Base-by-base conservation (phyloP, 1,140 invertebrate genomes). In the Leptinotarsa undecemlineata region DNA sequence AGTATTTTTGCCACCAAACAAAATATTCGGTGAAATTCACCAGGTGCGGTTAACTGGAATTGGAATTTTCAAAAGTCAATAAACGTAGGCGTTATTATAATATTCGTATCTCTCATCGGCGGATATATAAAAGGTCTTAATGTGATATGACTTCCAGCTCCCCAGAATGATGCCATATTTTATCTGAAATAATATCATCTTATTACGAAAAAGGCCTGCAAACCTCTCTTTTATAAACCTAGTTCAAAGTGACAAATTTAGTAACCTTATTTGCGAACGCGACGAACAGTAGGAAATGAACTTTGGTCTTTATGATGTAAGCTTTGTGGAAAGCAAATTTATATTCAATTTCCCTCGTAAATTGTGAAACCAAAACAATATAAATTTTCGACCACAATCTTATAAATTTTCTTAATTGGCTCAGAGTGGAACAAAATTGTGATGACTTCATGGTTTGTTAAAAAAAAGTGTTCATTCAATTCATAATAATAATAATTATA, bases 321-420 rank as follows among this genome's bases (percentile, higher is more conserved):
- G 69, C 69, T 68, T 68, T 70, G 61, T 57, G 62, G 67, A 33
- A 48, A 73, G 33, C 68, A 74, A 76, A 76, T 76, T 76, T 76
- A 76, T 76, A 73, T 72, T 73, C 75, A 73, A 76, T 76, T 76
- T 74, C 48, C 48, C 48, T 67, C 75, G 69, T 76, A 73, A 76
- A 76, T 76, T 73, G 48, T 64, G 20, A 70, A 73, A 71, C 26
- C 57, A 64, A 71, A 21, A 42, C 60, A 23, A 71, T 26, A 15
- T 67, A 17, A 69, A 75, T 75, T 51, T 47, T 19, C 19, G 66
- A 17, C 68, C 20, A 62, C 72, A 68, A 72, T 68, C 63, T 71
- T 71, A 47, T 13, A 23, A 72, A 75, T 72, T 75, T 75, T 42
- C 5, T 3, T 11, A 11, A 42, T 42, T 42, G 33, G 33, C 33